Percentiles rank a stretch among this genome's conserved stretches.
Evolutionary conservation across 2,797 vertebrate genomes (phyloP).

Genomic region (Onychomys leucogaster): DNA sequence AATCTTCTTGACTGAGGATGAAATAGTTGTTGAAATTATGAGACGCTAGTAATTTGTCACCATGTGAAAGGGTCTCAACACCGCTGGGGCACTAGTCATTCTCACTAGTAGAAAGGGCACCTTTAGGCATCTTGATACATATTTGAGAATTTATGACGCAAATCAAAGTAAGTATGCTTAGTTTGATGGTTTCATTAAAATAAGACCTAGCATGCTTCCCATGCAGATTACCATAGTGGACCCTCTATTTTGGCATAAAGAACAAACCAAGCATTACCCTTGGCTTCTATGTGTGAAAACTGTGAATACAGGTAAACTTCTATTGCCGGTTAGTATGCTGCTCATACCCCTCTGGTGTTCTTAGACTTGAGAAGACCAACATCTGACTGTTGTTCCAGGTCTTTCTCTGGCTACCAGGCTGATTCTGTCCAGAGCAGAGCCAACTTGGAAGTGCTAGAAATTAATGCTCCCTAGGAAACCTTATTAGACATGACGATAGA

Average conservation of each 20-base stretch:
- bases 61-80: neutral
- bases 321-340: neutral
- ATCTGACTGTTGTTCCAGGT: neutral
- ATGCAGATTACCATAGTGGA: neutral
- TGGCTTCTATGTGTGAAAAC: neutral
- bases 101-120: neutral
- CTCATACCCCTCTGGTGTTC: fast-evolving
- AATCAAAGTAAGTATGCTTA: neutral
- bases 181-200: neutral
- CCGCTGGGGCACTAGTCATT: neutral
- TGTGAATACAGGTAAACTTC: neutral
- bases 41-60: neutral
- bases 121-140: neutral
- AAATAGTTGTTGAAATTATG: neutral
- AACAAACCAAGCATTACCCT: neutral
- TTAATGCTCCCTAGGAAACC: neutral
- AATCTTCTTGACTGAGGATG: neutral
- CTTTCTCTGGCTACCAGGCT: neutral
- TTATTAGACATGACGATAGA: neutral
- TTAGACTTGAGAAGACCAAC: neutral
- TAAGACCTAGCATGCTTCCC: neutral
- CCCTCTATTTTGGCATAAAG: neutral
- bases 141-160: neutral
- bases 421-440: fast-evolving
- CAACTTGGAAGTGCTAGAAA: neutral